phyloP scores from a whole-genome alignment of 2,113 vertebrate species.

The Kryptolebias marmoratus region DNA sequence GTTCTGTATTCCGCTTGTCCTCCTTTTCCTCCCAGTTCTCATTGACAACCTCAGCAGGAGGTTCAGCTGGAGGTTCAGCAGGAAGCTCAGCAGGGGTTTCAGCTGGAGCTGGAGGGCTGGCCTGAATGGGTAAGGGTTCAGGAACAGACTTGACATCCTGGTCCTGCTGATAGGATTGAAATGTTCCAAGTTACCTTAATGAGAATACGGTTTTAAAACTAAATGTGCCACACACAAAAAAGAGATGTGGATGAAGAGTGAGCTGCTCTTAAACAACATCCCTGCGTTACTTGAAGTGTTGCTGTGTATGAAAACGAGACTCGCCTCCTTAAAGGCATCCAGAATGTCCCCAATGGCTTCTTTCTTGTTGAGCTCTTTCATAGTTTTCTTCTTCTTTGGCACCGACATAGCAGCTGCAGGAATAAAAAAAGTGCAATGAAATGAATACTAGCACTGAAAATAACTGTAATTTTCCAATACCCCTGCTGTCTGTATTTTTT shows the following conservation, averaged over 20 bases:
- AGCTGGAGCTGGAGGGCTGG: conserved; percentile 56
- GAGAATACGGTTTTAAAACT: not conserved
- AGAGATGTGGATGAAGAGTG: not conserved
- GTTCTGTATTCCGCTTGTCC: conserved; percentile 88
- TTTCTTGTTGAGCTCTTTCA: conserved; percentile 95
- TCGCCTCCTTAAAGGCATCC: conserved; percentile 97
- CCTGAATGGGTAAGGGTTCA: conserved; percentile 69
- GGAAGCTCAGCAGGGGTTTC: conserved; percentile 54
- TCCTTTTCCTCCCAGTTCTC: conserved; percentile 96
- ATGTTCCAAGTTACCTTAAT: not conserved
- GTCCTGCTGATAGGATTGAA: conserved; percentile 56
- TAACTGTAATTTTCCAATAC: no score
- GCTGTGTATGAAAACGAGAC: conserved; percentile 21
- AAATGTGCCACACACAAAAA: not conserved
- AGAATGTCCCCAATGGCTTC: conserved; percentile 90
- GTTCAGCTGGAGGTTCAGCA: conserved; percentile 45
- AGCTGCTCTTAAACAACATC: not conserved
- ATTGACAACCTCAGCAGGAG: conserved; percentile 80
- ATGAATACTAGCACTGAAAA: no score
- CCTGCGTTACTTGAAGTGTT: no score
- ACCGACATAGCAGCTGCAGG: conserved; percentile 84
- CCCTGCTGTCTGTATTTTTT: no score
- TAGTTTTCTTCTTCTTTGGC: conserved; percentile 94
- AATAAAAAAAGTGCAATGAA: not conserved
- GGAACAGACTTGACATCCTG: conserved; percentile 63